phyloP scores from a whole-genome alignment of 2,797 vertebrate genomes.

The Phrynocephalus vlangalii region DNA sequence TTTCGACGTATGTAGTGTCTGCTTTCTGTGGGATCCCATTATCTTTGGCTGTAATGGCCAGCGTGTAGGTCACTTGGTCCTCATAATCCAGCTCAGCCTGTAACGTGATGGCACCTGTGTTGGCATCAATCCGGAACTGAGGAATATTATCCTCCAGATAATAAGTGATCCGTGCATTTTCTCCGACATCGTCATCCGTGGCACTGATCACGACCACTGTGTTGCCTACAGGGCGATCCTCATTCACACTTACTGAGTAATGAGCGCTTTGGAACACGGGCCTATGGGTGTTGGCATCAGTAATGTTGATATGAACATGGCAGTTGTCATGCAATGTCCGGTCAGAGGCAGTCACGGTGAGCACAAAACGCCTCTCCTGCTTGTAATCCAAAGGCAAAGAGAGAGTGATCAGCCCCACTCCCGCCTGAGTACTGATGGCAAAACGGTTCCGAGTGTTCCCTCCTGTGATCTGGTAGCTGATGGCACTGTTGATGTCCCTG shows the following conservation, averaged over 20 bases:
- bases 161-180: constrained; percentile 96
- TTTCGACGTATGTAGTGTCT: constrained; percentile 97
- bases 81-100: constrained; percentile 95
- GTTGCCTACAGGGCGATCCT: constrained; percentile 93
- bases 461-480: constrained; percentile 97
- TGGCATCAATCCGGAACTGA: constrained; percentile 93
- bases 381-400: constrained; percentile 97
- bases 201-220: constrained; percentile 96
- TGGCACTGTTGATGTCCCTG: constrained; percentile 94
- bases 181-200: constrained; percentile 95
- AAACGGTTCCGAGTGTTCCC: constrained; percentile 98
- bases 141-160: constrained; percentile 95
- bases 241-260: constrained; percentile 94
- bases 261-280: constrained; percentile 98
- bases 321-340: constrained; percentile 95
- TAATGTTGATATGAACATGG: constrained; percentile 96
- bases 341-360: constrained; percentile 96
- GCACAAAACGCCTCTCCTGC: constrained; percentile 94
- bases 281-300: constrained; percentile 96
- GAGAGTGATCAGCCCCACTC: constrained; percentile 90
- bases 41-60: constrained; percentile 96
- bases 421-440: constrained; percentile 93
- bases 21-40: constrained; percentile 98
- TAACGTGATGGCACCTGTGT: constrained; percentile 93
- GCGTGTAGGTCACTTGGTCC: constrained; percentile 95